Evolutionary conservation across 2,888 invertebrate species (phyloP), one percentile per base, ranked within the genome.

Genomic region (Dione juno): DNA sequence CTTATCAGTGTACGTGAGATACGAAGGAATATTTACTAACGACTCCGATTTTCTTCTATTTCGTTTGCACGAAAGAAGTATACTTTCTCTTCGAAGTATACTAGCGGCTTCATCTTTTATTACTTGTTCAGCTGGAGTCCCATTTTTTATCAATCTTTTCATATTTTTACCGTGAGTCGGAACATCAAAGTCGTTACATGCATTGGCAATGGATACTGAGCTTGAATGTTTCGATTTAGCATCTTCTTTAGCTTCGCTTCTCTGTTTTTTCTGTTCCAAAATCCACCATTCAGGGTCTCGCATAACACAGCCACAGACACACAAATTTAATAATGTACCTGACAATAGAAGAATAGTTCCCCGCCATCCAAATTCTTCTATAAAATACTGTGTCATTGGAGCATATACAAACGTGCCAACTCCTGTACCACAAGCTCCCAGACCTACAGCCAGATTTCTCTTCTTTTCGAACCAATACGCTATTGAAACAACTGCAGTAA

Each of bases 391-490:
- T 0, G 97, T 97, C 89, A 98, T 94, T 0, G 97, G 97, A 9
- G 98, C 97, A 83, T 97, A 97, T 0, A 98, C 89, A 80, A 98
- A 97, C 0, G 98, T 98, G 13, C 98, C 98, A 61, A 97, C 95
- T 0, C 98, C 98, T 0, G 97, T 97, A 8, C 98, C 98, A 78
- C 97, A 97, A 0, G 97, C 97, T 1, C 97, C 97, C 68, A 98
- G 92, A 2, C 98, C 97, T 6, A 97, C 97, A 6, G 98, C 98
- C 75, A 98, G 94, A 58, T 96, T 96, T 48, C 98, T 94, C 81
- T 96, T 96, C 86, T 97, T 97, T 80, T 98, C 97, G 86, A 98
- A 98, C 96, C 98, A 98, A 84, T 97, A 98, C 9, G 98, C 98
- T 71, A 98, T 97, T 67, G 97, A 96, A 7, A 98, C 98, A 7